phyloP scores from a whole-genome alignment of 1,140 invertebrate species.

The Nautilus pompilius region DNA sequence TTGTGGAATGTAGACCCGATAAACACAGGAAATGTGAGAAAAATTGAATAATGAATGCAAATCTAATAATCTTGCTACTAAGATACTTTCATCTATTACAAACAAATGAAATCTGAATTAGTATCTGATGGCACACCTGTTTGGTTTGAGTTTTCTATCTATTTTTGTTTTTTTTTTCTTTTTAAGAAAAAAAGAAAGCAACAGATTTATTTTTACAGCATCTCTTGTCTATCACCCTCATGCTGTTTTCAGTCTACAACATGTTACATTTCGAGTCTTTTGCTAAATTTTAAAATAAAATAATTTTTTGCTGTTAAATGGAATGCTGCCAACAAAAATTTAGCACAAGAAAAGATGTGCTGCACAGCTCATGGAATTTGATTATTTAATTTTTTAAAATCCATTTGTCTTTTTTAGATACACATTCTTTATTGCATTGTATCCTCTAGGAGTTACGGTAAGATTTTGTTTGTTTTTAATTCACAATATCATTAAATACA shows the following conservation, averaged over 20 bases:
- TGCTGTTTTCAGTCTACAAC: too few relatives aligned
- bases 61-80: background rate
- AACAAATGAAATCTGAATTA: background rate
- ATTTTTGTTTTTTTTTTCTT: background rate
- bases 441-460: conserved; percentile 85
- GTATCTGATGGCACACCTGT: background rate
- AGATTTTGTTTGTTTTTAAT: conserved; percentile 21
- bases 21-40: background rate
- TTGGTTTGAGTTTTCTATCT: background rate
- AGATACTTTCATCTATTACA: background rate
- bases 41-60: background rate
- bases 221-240: too few relatives aligned
- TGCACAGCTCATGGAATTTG: too few relatives aligned
- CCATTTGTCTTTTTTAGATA: conserved; percentile 58
- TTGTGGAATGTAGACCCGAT: background rate
- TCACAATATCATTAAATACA: too few relatives aligned
- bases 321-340: too few relatives aligned
- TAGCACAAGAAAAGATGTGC: too few relatives aligned
- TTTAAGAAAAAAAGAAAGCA: background rate
- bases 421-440: conserved; percentile 86
- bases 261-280: too few relatives aligned
- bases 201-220: conserved; percentile 1
- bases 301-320: too few relatives aligned
- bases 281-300: too few relatives aligned
- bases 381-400: too few relatives aligned